Evolutionary conservation across 2,797 vertebrate species (phyloP), one percentile per base, ranked within the genome.

Genomic region (Mergus octosetaceus): DNA sequence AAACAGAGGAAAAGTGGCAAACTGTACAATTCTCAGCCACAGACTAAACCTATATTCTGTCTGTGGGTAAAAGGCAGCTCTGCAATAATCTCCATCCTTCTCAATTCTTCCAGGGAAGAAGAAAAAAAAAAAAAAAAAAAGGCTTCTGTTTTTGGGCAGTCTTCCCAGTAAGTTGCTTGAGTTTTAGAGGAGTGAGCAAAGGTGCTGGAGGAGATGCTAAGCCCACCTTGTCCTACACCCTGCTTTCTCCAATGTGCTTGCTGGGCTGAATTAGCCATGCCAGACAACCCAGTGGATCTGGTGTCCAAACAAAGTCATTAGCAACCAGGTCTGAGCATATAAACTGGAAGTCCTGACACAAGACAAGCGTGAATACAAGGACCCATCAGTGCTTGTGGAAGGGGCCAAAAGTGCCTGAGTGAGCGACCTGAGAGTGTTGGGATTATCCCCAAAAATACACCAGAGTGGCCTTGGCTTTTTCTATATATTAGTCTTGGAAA

Each of bases 1-100:
- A 39, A 81, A 78, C 66, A 17, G 69, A 76, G 58, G 49, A 69
- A 58, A 87, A 91, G 41, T 41, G 68, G 17, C 51, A 87, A 77
- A n/a, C 30, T 13, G 25, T 36, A 68, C 73, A 92, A 83, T 8
- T 47, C 7, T 51, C 53, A 68, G 38, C 9, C 53, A 71, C 45
- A 34, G 64, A 38, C 30, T 79, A 89, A 45, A 2, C 3, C 1
- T 12, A 4, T 4, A 0, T 15, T 73, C 12, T 82, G 9, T 30
- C 61, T 21, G 45, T 66, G 64, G n/a, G 32, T 53, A 54, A 41
- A 2, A 4, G 60, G 68, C 58, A 54, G 62, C 22, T 70, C 60
- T 89, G 47, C 25, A 85, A 27, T 11, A 36, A 47, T 8, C 32
- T 45, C 36, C 41, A 34, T 21, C 72, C 38, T 65, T 84, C 89